These are phyloP conservation scores for Apamea monoglypha DNA, from an alignment of 2,888 invertebrate species.

Conservation along the genomic window DNA sequence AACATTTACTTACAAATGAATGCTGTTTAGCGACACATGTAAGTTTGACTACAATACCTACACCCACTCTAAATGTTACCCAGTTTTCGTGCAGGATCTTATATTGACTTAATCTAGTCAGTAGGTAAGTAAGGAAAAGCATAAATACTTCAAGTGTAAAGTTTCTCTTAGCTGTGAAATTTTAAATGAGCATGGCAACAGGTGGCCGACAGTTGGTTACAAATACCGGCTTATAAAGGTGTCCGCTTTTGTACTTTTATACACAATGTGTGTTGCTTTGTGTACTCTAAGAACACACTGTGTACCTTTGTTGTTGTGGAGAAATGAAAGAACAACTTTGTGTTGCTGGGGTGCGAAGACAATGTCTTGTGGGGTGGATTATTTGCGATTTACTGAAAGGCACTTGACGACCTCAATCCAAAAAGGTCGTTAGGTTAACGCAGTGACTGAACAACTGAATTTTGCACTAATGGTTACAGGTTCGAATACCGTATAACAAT, in stretches of 20 bases:
- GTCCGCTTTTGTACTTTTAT: slow-evolving; percentile 36
- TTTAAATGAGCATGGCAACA: slow-evolving; percentile 62
- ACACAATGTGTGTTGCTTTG: slow-evolving; percentile 26
- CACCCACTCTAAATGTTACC: neutral
- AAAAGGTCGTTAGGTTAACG: neutral
- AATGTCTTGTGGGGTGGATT: neutral
- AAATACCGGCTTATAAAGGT: slow-evolving; percentile 44
- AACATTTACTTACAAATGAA: neutral
- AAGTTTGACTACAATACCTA: neutral
- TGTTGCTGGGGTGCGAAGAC: neutral
- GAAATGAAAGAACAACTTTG: slow-evolving; percentile 26
- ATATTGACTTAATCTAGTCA: neutral
- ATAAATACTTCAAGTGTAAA: slow-evolving; percentile 38
- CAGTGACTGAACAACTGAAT: neutral
- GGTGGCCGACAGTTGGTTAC: slow-evolving; percentile 62
- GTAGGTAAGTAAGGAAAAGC: slow-evolving; percentile 36
- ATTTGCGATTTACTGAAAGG: neutral
- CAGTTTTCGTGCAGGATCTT: neutral
- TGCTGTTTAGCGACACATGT: too few relatives aligned
- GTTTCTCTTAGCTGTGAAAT: slow-evolving; percentile 42
- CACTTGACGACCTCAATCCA: neutral
- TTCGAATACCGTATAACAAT: neutral
- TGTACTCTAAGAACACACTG: slow-evolving; percentile 46
- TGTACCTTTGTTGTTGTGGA: slow-evolving; percentile 27
- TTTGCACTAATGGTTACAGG: neutral